Percentiles rank a stretch among this genome's conserved stretches.
Conservation (phyloP, 2,113 vertebrate genomes). For the Nansenia antarctica region DNA sequence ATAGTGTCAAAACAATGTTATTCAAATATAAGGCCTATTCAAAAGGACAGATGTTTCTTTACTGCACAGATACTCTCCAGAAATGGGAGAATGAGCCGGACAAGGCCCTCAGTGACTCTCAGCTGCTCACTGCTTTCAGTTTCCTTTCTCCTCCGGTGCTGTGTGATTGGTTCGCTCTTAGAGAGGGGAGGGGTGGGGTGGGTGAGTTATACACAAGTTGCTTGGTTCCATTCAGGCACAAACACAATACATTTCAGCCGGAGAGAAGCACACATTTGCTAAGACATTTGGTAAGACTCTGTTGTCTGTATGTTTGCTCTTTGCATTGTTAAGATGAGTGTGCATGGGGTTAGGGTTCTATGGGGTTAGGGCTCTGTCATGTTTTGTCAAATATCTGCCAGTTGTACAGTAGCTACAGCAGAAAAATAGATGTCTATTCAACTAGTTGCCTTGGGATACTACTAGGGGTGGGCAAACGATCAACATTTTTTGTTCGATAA, state of each 20-base stretch:
- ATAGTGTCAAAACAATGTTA: no score
- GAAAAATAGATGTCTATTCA: no score
- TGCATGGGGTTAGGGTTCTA: no score
- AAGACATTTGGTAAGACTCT: slow-evolving; percentile 35
- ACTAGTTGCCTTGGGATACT: no score
- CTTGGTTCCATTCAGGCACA: not conserved
- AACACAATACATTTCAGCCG: not conserved
- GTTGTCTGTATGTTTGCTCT: not conserved
- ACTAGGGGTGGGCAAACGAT: no score
- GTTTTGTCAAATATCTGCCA: no score
- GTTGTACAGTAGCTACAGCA: no score
- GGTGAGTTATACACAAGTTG: slow-evolving; percentile 13
- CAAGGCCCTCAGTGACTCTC: not conserved
- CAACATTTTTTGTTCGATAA: no score
- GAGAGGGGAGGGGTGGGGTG: not conserved
- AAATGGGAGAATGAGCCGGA: slow-evolving; percentile 28
- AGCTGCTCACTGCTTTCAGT: slow-evolving; percentile 50
- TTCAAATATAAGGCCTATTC: not conserved
- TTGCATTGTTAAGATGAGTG: no score
- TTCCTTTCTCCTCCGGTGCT: slow-evolving; percentile 44
- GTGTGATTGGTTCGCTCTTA: slow-evolving; percentile 17
- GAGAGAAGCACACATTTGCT: not conserved
- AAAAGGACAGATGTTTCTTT: not conserved
- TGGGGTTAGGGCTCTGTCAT: no score
- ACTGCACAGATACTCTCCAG: not conserved